These are phyloP conservation scores for Urosaurus nigricauda DNA, from an alignment of 2,797 vertebrate genomes.

Conservation along the genomic window DNA sequence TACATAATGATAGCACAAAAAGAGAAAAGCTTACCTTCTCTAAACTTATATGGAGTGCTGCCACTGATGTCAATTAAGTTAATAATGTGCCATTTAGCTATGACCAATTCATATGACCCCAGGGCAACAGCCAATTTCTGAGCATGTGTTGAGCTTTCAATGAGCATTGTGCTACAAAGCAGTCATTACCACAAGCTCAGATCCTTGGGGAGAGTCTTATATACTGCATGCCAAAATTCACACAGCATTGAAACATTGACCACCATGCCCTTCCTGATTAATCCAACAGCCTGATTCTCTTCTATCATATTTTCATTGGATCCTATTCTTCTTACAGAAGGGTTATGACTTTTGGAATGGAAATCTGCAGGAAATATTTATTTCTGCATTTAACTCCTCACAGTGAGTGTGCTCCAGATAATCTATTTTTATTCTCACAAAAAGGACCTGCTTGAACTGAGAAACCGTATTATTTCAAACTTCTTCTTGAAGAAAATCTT, in stretches of 20 bases:
- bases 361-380: neutral
- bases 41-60: neutral
- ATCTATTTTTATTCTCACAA: neutral
- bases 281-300: neutral
- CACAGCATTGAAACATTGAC: neutral
- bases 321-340: neutral
- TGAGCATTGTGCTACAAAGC: neutral
- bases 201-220: neutral
- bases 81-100: conserved; percentile 16
- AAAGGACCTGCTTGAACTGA: neutral
- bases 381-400: neutral
- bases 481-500: neutral
- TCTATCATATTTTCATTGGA: neutral
- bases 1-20: neutral
- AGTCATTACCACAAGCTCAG: conserved; percentile 8
- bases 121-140: conserved; percentile 24
- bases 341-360: neutral
- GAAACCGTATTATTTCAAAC: neutral
- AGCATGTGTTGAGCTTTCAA: neutral
- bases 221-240: neutral
- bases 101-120: neutral
- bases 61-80: conserved; percentile 18
- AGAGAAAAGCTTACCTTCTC: conserved; percentile 1
- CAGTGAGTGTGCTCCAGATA: neutral
- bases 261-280: neutral